Evolutionary conservation across 2,113 vertebrate genomes (phyloP).

Genomic region (Spilogale gracilis): DNA sequence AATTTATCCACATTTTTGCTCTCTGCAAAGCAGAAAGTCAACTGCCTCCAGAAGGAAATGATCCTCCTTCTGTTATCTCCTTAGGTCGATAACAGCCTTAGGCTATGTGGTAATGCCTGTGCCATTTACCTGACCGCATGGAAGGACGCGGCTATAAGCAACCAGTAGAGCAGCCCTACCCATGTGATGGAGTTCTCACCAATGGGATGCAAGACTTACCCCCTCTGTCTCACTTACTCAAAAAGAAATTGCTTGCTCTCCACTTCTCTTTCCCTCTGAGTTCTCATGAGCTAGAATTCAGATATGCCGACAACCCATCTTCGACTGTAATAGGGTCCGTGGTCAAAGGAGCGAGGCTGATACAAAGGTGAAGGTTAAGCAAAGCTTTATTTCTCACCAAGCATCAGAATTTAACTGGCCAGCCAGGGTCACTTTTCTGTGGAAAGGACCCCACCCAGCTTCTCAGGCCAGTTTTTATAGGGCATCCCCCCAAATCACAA

Average conservation of each 20-base stretch:
- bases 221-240: neutral
- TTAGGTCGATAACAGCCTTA: neutral
- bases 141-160: neutral
- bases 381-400: no score
- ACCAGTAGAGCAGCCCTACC: neutral
- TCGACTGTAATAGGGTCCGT: neutral
- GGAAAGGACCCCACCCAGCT: no score
- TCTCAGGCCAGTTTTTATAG: no score
- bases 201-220: neutral
- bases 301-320: neutral
- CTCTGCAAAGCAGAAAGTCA: neutral
- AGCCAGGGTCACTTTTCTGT: no score
- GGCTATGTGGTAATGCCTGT: neutral
- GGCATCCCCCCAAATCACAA: no score
- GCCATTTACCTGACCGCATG: neutral
- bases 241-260: neutral
- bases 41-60: neutral
- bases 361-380: no score
- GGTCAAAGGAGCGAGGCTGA: no score
- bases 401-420: no score
- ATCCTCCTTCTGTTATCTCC: neutral
- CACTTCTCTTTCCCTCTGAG: neutral
- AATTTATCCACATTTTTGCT: neutral
- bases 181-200: neutral
- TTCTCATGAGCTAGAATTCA: neutral